phyloP scores from a whole-genome alignment of 2,888 invertebrate genomes.

The Tiliacea citrago region DNA sequence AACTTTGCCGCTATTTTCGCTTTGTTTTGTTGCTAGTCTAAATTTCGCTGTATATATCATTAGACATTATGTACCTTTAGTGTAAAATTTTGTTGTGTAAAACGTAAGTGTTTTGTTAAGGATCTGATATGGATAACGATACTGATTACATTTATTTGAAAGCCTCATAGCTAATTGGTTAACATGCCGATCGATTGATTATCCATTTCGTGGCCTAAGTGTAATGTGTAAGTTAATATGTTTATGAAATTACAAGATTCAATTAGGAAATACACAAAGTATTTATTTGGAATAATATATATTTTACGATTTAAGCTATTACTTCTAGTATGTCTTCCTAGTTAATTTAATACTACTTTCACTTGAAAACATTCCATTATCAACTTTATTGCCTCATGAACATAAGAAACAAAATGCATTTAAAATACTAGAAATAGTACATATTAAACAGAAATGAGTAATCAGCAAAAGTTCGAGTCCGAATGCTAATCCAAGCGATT shows the following conservation, averaged over 20 bases:
- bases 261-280: background rate
- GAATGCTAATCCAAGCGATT: background rate
- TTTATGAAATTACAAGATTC: background rate
- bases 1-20: no score
- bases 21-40: background rate
- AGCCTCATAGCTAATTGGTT: background rate
- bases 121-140: conserved; percentile 33
- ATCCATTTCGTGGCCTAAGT: conserved; percentile 5
- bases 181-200: conserved; percentile 5
- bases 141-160: conserved; percentile 25
- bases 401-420: background rate
- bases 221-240: background rate
- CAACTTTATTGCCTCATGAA: background rate
- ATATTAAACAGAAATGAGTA: background rate
- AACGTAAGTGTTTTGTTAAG: conserved; percentile 20
- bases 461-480: background rate
- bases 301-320: conserved; percentile 1
- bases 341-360: conserved; percentile 7
- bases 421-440: background rate
- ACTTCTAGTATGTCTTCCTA: conserved; percentile 32
- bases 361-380: background rate
- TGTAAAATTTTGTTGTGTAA: background rate
- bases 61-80: background rate
- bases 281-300: background rate
- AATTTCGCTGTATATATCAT: background rate